Base-by-base conservation (phyloP, 2,888 invertebrate genomes). In the Conus canariensis region DNA sequence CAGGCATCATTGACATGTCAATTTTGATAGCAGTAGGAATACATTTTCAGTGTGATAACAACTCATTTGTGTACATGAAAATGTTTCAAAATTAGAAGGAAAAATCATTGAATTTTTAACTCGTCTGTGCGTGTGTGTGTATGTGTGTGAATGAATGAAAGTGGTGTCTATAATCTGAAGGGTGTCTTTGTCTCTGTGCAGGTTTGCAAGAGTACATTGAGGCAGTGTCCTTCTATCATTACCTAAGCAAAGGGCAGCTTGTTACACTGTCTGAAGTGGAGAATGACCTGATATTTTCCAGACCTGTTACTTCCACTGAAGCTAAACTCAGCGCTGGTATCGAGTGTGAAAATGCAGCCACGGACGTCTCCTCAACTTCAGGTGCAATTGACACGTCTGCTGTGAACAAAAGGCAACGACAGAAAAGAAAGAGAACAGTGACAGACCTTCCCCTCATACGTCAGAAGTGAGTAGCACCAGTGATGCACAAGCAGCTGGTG, bases 161-260 rank as follows among this genome's bases (percentile, higher is more conserved):
- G 45, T 45, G 45, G 45, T 45, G 4, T 45, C 4, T 1, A 2
- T 45, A 45, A 45, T 45, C 30, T 45, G 60, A 64, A 64, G 4
- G 60, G 60, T 64, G 60, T 64, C 6, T 22, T 90, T 83, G 6
- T 70, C 67, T 88, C 30, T 87, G 56, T 25, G 14, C 90, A 97
- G 97, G 97, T 74, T 92, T 97, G 16, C 98, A 99, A 95, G 99
- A 99, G 96, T 98, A 98, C 94, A 97, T 98, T 89, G 99, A 99
- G 96, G 99, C 99, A 0, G 97, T 97, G 87, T 97, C 98, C 9
- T 98, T 98, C 93, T 97, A 97, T 94, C 97, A 98, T 90, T 97
- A 98, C 93, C 96, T 98, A 92, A 97, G 97, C 91, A 96, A 96
- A 22, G 97, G 97, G 88, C 96, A 95, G 16, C 97, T 98, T 10